Percentiles rank a stretch among this genome's conserved stretches.
These are phyloP conservation scores for Lophochroa leadbeateri DNA, from an alignment of 2,113 vertebrate species.

Conservation along the genomic window DNA sequence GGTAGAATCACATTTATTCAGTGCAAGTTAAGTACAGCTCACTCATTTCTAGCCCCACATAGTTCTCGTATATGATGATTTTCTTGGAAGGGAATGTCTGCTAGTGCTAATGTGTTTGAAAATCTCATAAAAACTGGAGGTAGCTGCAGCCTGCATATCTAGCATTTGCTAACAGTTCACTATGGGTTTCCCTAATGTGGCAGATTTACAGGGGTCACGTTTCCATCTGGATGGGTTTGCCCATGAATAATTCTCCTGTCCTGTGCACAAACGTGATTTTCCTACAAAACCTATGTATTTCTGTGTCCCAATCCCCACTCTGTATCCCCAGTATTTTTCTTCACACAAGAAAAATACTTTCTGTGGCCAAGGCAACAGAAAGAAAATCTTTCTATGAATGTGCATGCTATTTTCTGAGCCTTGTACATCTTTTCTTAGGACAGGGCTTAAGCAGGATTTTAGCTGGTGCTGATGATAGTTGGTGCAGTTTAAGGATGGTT, in stretches of 20 bases:
- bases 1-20: background rate
- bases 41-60: background rate
- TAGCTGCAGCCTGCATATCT: background rate
- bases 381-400: background rate
- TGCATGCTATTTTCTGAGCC: background rate
- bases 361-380: constrained; percentile 51
- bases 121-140: constrained; percentile 30
- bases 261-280: background rate
- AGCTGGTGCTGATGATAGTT: background rate
- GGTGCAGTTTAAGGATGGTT: background rate
- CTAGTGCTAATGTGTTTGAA: constrained; percentile 8
- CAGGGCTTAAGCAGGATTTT: background rate
- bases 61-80: background rate
- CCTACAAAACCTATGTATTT: constrained; percentile 4
- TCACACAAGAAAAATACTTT: background rate
- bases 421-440: background rate
- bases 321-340: background rate
- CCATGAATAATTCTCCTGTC: constrained; percentile 25
- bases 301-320: background rate
- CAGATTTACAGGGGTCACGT: constrained; percentile 34
- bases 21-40: background rate
- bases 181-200: background rate
- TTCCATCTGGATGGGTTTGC: constrained; percentile 32
- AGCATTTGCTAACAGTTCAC: background rate
- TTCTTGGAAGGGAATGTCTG: constrained; percentile 36